Conservation (phyloP, 2,797 vertebrate genomes). For the Chiroxiphia lanceolata region DNA sequence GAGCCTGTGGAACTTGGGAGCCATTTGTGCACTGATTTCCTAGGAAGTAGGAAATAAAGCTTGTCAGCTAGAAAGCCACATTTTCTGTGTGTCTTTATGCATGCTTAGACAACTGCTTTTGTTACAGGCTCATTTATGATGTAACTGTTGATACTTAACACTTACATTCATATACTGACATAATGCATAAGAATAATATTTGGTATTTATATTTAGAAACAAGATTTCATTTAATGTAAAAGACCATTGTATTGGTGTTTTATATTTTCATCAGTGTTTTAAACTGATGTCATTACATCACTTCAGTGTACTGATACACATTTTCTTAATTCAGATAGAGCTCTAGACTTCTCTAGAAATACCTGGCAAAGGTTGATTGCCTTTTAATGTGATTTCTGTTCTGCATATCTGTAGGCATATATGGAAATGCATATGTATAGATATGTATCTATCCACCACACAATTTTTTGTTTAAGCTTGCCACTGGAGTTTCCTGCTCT, state of each 20-base stretch:
- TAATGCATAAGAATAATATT: neutral
- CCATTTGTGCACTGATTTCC: neutral
- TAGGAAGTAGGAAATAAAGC: neutral
- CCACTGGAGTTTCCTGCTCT: neutral
- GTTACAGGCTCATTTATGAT: neutral
- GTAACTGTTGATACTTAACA: neutral
- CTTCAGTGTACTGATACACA: neutral
- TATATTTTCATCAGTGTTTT: neutral
- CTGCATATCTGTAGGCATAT: neutral
- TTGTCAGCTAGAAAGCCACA: neutral
- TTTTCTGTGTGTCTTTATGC: neutral
- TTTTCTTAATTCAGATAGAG: neutral
- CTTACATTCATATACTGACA: neutral
- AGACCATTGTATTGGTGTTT: rapidly evolving
- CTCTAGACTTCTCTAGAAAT: neutral
- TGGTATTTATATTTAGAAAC: neutral
- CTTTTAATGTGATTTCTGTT: neutral
- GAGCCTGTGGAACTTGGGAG: neutral
- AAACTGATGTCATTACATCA: neutral
- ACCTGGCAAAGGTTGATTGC: neutral
- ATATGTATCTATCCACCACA: neutral
- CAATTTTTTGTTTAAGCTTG: neutral
- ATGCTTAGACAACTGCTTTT: neutral
- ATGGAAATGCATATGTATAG: neutral
- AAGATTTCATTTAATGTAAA: neutral